phyloP scores from a whole-genome alignment of 2,797 vertebrate genomes.

The Emys orbicularis region DNA sequence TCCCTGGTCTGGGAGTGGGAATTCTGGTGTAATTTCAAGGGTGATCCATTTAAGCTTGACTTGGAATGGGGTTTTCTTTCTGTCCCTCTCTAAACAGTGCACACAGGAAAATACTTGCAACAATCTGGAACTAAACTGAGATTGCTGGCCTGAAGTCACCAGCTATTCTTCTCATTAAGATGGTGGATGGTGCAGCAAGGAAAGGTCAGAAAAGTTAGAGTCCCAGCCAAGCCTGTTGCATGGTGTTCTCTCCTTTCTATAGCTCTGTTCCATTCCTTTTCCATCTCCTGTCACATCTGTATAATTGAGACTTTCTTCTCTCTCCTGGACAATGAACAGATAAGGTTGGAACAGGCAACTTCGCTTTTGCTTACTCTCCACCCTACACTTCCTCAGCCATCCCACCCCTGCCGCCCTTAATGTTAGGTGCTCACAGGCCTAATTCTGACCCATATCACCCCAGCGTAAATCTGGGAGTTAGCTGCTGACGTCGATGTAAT shows the following conservation, averaged over 20 bases:
- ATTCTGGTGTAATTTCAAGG: fast-evolving
- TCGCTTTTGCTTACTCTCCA: not conserved
- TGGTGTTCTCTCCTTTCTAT: not conserved
- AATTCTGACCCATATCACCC: not conserved
- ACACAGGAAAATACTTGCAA: not conserved
- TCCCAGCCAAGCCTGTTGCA: not conserved
- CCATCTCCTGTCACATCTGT: fast-evolving
- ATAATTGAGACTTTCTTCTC: not conserved
- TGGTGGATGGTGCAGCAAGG: not conserved
- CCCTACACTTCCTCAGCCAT: not conserved
- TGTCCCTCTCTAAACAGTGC: not conserved
- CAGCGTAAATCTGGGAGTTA: not conserved
- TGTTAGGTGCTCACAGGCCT: not conserved
- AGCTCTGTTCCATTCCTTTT: not conserved
- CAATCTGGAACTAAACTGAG: conserved; percentile 16
- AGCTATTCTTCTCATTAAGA: not conserved
- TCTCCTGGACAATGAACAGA: not conserved
- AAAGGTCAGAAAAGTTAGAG: not conserved
- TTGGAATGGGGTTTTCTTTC: not conserved
- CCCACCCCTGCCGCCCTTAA: not conserved
- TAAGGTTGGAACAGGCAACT: not conserved
- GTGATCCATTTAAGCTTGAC: not conserved
- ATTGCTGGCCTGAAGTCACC: conserved; percentile 38
- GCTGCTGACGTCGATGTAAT: not conserved
- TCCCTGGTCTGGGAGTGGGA: fast-evolving